Evolutionary conservation across 35 echinoderm and acorn worm genomes (phyloP).

Genomic region (Heliocidaris erythrogramma): DNA sequence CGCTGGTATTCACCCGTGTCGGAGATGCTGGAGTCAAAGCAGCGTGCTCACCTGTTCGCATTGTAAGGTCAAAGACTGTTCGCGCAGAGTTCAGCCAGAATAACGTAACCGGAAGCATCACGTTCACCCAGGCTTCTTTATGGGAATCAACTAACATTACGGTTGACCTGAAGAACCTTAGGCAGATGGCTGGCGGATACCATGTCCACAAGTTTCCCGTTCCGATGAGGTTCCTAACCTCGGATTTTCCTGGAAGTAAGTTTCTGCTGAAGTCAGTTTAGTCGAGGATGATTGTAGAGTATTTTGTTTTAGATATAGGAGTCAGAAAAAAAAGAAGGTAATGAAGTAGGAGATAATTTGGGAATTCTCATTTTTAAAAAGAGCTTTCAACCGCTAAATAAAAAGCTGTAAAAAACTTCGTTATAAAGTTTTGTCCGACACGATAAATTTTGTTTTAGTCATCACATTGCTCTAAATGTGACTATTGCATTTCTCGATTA

Average conservation of each 20-base stretch:
- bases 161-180: conserved; percentile 68
- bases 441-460: too few species aligned
- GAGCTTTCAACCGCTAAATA: too few species aligned
- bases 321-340: not conserved
- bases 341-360: not conserved
- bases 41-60: conserved; percentile 68
- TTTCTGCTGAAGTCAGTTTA: not conserved
- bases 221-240: conserved; percentile 52
- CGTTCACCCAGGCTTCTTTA: conserved; percentile 75
- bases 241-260: conserved; percentile 61
- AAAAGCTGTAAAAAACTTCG: too few species aligned
- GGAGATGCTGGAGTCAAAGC: not conserved
- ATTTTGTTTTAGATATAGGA: not conserved
- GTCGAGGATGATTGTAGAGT: not conserved
- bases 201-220: conserved; percentile 91
- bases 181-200: conserved; percentile 70
- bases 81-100: conserved; percentile 48
- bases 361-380: too few species aligned
- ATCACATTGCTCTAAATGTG: not conserved
- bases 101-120: conserved; percentile 62
- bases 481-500: not conserved
- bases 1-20: conserved; percentile 61
- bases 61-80: conserved; percentile 67
- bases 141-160: conserved; percentile 70
- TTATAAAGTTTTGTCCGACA: too few species aligned